Evolutionary conservation across 2,888 invertebrate genomes (phyloP).

Genomic region (Rhagium mordax): DNA sequence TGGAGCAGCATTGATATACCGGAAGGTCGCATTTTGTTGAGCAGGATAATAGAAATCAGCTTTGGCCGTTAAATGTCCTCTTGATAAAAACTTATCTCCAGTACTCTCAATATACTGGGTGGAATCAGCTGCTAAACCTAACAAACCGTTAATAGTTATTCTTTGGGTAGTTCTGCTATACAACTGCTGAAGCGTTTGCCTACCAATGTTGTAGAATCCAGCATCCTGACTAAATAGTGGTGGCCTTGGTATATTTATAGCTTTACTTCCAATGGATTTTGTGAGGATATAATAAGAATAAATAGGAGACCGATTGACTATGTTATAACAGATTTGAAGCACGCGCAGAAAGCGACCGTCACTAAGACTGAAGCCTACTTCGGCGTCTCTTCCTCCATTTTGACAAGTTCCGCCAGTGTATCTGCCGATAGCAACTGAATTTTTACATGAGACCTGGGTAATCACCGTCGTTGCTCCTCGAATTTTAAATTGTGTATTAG

Average conservation of each 20-base stretch:
- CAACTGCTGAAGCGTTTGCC: constrained; percentile 56
- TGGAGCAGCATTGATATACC: constrained; percentile 78
- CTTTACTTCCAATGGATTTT: constrained; percentile 70
- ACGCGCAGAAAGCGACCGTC: constrained; percentile 69
- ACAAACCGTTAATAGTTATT: constrained; percentile 58
- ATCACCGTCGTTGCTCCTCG: constrained; percentile 60
- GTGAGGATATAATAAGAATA: constrained; percentile 73
- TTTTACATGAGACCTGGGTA: constrained; percentile 68
- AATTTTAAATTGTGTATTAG: constrained; percentile 53
- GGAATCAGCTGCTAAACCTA: constrained; percentile 56
- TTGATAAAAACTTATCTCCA: constrained; percentile 69
- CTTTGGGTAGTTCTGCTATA: constrained; percentile 62
- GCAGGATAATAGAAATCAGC: constrained; percentile 76
- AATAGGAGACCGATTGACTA: constrained; percentile 69
- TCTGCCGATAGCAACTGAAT: constrained; percentile 68
- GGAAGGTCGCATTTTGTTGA: constrained; percentile 75
- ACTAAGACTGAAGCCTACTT: constrained; percentile 72
- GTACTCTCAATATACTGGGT: constrained; percentile 71
- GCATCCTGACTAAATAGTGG: constrained; percentile 69
- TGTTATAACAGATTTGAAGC: constrained; percentile 74
- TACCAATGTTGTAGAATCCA: constrained; percentile 69
- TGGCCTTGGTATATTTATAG: constrained; percentile 71
- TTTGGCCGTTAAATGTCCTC: constrained; percentile 77
- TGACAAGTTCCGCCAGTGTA: constrained; percentile 69
- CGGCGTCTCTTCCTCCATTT: constrained; percentile 69